phyloP scores from a whole-genome alignment of 37 sponge, comb jelly and placozoan species.

The Theonella swinhoei region DNA sequence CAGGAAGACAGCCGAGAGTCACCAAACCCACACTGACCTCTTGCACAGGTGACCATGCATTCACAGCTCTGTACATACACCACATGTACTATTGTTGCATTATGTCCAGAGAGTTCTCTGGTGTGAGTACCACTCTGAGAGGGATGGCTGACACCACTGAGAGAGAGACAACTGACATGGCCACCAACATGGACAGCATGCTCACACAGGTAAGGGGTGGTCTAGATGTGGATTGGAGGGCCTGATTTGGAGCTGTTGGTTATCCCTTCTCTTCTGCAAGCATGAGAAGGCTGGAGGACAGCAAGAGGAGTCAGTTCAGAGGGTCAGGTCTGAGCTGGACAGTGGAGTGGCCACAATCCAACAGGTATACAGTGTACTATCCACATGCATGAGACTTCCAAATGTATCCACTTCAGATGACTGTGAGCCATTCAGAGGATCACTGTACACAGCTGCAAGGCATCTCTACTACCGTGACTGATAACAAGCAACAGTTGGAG shows the following conservation, averaged over 20 bases:
- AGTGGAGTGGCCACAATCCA: not conserved
- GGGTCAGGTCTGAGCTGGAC: not conserved
- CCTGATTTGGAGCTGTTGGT: too few species aligned
- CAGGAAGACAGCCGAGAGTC: not conserved
- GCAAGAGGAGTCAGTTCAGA: constrained; percentile 3
- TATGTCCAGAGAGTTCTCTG: not conserved
- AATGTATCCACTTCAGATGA: not conserved
- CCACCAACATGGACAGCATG: constrained; percentile 16
- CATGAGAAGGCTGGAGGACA: not conserved
- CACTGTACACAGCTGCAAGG: not conserved
- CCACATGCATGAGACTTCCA: not conserved
- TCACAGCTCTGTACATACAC: too few species aligned
- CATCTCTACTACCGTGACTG: not conserved
- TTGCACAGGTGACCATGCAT: constrained; percentile 15
- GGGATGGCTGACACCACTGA: not conserved
- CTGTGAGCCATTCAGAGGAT: not conserved
- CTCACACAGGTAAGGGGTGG: constrained; percentile 8
- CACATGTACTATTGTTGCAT: too few species aligned
- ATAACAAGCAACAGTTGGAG: not conserved
- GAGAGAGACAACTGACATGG: not conserved
- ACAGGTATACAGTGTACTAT: not conserved
- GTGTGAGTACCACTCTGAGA: not conserved
- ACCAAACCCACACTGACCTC: constrained; percentile 23
- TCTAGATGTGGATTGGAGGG: not conserved
- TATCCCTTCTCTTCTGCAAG: not conserved